These are phyloP conservation scores for Anguilla pacifica DNA, from an alignment of 2,797 vertebrate genomes.

Conservation along the genomic window DNA sequence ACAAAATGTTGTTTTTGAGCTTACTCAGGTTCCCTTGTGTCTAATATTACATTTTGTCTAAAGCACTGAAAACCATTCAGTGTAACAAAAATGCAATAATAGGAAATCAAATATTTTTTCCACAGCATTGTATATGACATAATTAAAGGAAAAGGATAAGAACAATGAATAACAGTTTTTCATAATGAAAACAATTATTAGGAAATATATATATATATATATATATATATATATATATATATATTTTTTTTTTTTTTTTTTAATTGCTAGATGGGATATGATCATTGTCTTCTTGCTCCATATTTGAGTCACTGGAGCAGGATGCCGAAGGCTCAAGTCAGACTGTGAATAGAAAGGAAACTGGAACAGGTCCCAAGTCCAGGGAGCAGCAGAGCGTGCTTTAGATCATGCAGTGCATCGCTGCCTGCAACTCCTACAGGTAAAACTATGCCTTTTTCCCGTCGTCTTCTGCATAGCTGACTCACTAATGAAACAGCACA, in stretches of 20 bases:
- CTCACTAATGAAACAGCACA: conserved; percentile 8
- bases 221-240: too few relatives aligned
- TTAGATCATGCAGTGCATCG: neutral
- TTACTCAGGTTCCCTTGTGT: too few relatives aligned
- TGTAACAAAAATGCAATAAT: too few relatives aligned
- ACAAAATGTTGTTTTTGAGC: too few relatives aligned
- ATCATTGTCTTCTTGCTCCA: neutral
- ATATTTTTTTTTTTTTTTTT: neutral
- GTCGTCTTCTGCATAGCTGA: neutral
- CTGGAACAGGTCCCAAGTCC: neutral
- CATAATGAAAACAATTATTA: too few relatives aligned
- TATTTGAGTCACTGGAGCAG: neutral
- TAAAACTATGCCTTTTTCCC: neutral
- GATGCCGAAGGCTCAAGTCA: neutral
- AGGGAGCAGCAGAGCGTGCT: neutral
- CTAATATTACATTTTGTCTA: too few relatives aligned
- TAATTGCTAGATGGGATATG: neutral
- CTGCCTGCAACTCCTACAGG: neutral
- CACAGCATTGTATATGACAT: too few relatives aligned
- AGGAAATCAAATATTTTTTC: too few relatives aligned
- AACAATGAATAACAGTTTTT: too few relatives aligned
- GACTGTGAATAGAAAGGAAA: neutral
- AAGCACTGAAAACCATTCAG: too few relatives aligned
- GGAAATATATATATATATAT: too few relatives aligned
- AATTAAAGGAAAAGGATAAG: too few relatives aligned